A percentile compares a stretch with the other conserved stretches of the same genome.
These are phyloP conservation scores for Listronotus oregonensis DNA, from an alignment of 1,140 invertebrate genomes.

Conservation along the genomic window DNA sequence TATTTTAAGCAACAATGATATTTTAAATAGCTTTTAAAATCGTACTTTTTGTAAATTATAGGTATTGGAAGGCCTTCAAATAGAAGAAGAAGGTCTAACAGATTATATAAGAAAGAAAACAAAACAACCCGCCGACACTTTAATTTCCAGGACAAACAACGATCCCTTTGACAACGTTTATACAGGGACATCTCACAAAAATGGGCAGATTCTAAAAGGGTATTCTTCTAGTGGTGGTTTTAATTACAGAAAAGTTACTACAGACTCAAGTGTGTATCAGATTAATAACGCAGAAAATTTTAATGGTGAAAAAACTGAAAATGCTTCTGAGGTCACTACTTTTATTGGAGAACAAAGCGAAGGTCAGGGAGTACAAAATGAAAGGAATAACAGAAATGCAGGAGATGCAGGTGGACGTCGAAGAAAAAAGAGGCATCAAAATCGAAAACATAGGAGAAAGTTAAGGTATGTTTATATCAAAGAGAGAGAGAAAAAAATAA, in stretches of 20 bases:
- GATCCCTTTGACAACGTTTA: slow-evolving; percentile 55
- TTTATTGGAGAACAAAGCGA: too few species aligned
- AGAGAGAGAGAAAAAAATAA: too few species aligned
- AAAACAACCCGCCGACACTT: slow-evolving; percentile 59
- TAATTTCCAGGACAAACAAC: slow-evolving; percentile 58
- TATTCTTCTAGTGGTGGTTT: slow-evolving; percentile 1
- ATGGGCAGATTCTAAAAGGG: slow-evolving; percentile 42
- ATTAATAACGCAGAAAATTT: background rate
- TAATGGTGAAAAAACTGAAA: background rate
- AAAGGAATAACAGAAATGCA: slow-evolving; percentile 5
- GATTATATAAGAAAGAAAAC: slow-evolving; percentile 70
- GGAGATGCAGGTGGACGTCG: background rate
- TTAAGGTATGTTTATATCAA: too few species aligned
- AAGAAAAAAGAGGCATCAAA: slow-evolving; percentile 45
- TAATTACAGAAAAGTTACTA: slow-evolving; percentile 6
- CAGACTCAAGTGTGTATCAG: too few species aligned
- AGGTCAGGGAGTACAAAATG: background rate
- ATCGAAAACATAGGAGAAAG: slow-evolving; percentile 11
- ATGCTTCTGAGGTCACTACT: background rate
- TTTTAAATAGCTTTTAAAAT: too few species aligned
- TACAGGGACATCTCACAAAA: slow-evolving; percentile 28
- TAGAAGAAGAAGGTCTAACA: slow-evolving; percentile 79
- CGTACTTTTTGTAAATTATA: too few species aligned
- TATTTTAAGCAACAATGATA: too few species aligned
- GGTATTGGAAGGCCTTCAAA: slow-evolving; percentile 77